Evolutionary conservation across 2,888 invertebrate genomes (phyloP), one percentile per base, ranked within the genome.

Genomic region (Limnephilus auricula): DNA sequence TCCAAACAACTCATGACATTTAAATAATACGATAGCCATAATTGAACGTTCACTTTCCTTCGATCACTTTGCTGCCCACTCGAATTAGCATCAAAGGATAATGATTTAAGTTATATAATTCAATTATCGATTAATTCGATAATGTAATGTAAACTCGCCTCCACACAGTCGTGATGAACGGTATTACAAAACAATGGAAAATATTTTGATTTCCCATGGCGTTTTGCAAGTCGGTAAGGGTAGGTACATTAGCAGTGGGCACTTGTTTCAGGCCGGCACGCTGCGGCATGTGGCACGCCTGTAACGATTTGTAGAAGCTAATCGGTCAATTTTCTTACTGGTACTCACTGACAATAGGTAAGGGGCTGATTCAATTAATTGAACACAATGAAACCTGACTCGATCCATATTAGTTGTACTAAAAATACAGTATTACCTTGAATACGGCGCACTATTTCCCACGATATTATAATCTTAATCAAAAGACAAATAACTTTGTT

Each of bases 121-220:
- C 34, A 40, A 85, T 40, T 85, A 85, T 85, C 40, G 40, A 45
- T 85, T 40, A 40, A 40, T n/a, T 37, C 45, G 30, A 40, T 40
- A 85, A 85, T 85, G 85, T 40, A 40, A 34, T 40, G 85, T 85
- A 30, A 85, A 85, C 85, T 85, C 85, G 85, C 85, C 85, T 85
- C 25, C 85, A 40, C 40, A 34, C 82, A 85, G 30, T 85, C 85
- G 85, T 85, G 85, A 85, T 40, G 45, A 40, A 40, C 40, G 30
- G 30, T 37, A 34, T 85, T 85, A 18, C 85, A 85, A 85, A 85
- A 85, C 85, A 85, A 85, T 85, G 85, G 30, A n/a, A 85, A 85
- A 34, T 65, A 9, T 65, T 25, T 65, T 65, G 65, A 65, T 65
- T 65, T 65, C 65, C 65, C 65, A 65, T 65, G 65, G 65, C 65